phyloP scores from a whole-genome alignment of 2,113 vertebrate genomes.

The Alosa alosa region DNA sequence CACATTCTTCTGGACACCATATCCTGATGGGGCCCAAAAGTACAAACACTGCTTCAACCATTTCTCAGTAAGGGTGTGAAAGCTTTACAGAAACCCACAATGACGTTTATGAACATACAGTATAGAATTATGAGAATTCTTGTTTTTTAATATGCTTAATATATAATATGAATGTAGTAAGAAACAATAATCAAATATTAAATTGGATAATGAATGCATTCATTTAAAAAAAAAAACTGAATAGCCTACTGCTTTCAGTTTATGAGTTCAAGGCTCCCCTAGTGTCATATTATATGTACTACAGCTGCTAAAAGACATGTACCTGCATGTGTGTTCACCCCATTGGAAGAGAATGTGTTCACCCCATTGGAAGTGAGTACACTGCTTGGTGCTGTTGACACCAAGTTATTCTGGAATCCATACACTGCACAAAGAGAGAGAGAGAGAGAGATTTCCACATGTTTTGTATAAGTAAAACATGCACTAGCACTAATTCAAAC shows the following conservation, averaged over 20 bases:
- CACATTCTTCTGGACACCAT: constrained; percentile 81
- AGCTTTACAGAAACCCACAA: too few relatives aligned
- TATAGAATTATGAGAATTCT: not conserved
- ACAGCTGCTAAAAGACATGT: not conserved
- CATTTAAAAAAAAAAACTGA: not conserved
- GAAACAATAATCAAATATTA: too few relatives aligned
- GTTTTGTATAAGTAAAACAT: not conserved
- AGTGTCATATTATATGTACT: too few relatives aligned
- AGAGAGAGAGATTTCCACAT: not conserved
- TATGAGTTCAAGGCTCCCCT: too few relatives aligned
- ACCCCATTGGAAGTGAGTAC: constrained; percentile 57
- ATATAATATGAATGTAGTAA: too few relatives aligned
- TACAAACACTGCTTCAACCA: not conserved
- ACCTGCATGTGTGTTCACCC: constrained; percentile 58
- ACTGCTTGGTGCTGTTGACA: constrained; percentile 42
- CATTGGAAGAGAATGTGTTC: constrained; percentile 53
- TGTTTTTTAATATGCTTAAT: too few relatives aligned
- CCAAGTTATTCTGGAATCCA: constrained; percentile 83
- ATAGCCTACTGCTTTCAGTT: too few relatives aligned
- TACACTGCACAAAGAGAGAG: constrained; percentile 64
- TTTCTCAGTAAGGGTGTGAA: too few relatives aligned
- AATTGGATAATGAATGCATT: not conserved
- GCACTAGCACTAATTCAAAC: not conserved
- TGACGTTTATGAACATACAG: not conserved
- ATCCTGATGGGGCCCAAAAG: constrained; percentile 64